phyloP scores from a whole-genome alignment of 2,888 invertebrate genomes.

The Erpobdella octoculata region DNA sequence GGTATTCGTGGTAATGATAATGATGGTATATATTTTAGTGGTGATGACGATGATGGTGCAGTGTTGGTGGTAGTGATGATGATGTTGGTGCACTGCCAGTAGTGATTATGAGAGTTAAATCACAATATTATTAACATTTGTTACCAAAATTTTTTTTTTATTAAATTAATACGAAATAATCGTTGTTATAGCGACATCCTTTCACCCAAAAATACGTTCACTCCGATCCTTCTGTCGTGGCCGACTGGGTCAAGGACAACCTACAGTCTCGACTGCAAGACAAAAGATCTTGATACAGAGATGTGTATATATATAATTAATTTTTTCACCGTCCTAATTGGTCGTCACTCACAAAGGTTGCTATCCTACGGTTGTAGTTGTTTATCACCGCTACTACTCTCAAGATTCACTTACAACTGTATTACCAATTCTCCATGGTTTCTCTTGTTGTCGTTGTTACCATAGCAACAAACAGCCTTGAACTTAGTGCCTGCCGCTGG shows the following conservation, averaged over 20 bases:
- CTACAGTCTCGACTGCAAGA: neutral
- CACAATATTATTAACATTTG: neutral
- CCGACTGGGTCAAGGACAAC: constrained; percentile 27
- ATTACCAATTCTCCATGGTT: no score
- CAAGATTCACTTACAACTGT: no score
- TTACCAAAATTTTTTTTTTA: neutral
- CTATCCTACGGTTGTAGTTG: no score
- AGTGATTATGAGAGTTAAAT: neutral
- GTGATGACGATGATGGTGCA: neutral
- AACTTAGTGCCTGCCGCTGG: no score
- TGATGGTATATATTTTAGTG: neutral
- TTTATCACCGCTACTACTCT: no score
- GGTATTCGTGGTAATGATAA: neutral
- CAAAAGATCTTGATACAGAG: no score
- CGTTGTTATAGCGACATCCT: constrained; percentile 30
- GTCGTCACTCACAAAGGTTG: no score
- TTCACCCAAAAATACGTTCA: constrained; percentile 28
- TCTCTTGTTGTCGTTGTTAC: no score
- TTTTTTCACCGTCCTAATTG: no score
- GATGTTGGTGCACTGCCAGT: neutral
- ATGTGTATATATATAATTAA: no score
- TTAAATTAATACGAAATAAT: neutral
- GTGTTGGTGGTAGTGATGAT: neutral
- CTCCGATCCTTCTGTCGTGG: constrained; percentile 24
- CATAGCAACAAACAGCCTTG: no score